phyloP scores from a whole-genome alignment of 2,888 invertebrate species.

The Branchinecta sandiegonensis region DNA sequence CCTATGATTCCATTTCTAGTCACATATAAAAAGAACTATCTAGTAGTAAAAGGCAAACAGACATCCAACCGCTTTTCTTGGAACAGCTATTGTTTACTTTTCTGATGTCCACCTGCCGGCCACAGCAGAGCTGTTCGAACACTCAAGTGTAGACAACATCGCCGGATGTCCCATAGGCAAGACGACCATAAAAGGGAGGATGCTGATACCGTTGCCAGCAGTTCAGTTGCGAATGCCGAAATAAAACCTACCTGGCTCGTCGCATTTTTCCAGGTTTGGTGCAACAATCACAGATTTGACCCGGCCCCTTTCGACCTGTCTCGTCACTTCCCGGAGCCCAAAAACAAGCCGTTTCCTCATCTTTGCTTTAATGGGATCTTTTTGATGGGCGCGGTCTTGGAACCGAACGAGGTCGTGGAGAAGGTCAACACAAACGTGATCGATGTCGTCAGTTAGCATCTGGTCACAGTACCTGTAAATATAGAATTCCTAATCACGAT shows the following conservation, averaged over 20 bases:
- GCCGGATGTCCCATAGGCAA: too few species aligned
- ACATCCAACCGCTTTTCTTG: too few species aligned
- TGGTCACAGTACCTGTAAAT: constrained; percentile 44
- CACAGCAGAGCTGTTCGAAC: too few species aligned
- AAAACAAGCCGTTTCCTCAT: constrained; percentile 43
- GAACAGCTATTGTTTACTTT: too few species aligned
- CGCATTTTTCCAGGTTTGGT: constrained; percentile 44
- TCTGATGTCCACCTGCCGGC: too few species aligned
- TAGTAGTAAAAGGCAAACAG: too few species aligned
- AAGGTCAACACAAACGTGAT: constrained; percentile 38
- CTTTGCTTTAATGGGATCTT: constrained; percentile 44
- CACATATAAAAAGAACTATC: too few species aligned
- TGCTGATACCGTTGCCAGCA: too few species aligned
- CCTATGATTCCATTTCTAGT: too few species aligned
- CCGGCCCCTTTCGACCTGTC: constrained; percentile 43
- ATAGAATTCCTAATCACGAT: neutral
- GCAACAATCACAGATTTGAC: constrained; percentile 47
- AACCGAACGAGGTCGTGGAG: constrained; percentile 44
- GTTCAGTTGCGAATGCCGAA: too few species aligned
- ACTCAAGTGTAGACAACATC: too few species aligned
- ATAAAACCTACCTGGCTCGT: constrained; percentile 35
- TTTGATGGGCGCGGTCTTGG: constrained; percentile 45
- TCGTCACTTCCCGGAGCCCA: constrained; percentile 47
- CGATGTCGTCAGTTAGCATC: constrained; percentile 42
- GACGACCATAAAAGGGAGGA: too few species aligned